These are phyloP conservation scores for Micronycteris hirsuta DNA, from an alignment of 2,113 vertebrate species.

Conservation along the genomic window DNA sequence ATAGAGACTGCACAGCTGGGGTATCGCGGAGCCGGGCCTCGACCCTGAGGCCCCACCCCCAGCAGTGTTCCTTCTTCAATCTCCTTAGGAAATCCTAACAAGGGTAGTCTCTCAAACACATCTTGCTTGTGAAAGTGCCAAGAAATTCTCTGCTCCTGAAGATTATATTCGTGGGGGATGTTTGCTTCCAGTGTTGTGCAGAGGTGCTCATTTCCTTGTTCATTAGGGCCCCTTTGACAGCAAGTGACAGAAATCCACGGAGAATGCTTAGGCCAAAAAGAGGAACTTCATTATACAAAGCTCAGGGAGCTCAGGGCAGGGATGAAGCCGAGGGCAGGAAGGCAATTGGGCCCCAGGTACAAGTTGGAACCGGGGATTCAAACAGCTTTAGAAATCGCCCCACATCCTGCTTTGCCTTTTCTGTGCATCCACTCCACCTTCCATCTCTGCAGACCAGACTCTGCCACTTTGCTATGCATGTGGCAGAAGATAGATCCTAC, in stretches of 20 bases:
- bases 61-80: not conserved
- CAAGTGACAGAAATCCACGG: slow-evolving; percentile 14
- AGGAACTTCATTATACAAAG: not conserved
- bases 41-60: not conserved
- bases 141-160: not conserved
- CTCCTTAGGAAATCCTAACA: not conserved
- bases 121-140: not conserved
- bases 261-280: not conserved
- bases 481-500: not conserved
- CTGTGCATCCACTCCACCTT: not conserved
- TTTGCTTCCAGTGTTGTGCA: not conserved
- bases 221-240: not conserved
- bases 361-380: not conserved
- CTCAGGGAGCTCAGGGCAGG: not conserved
- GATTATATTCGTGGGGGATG: not conserved
- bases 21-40: not conserved
- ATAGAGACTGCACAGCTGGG: not conserved
- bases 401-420: not conserved
- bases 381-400: not conserved
- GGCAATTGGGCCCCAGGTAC: not conserved
- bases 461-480: not conserved
- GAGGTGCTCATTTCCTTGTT: not conserved
- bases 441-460: not conserved
- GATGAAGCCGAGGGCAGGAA: not conserved
- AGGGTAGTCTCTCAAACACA: not conserved